phyloP scores from a whole-genome alignment of 2,113 vertebrate genomes.

The Notarius lentiginosus region DNA sequence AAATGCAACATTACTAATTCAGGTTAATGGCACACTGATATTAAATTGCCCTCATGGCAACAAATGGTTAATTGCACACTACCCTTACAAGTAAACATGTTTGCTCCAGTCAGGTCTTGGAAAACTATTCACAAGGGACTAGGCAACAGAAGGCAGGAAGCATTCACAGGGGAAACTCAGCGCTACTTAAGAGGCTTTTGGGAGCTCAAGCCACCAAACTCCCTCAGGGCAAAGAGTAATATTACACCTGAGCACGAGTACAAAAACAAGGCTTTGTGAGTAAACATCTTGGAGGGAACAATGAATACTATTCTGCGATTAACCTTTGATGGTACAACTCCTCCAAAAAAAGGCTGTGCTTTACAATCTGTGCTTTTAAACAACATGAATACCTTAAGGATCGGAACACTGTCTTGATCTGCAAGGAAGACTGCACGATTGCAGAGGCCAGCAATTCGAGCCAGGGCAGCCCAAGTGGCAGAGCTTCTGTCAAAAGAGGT shows the following conservation, averaged over 20 bases:
- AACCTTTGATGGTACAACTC: background rate
- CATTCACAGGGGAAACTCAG: background rate
- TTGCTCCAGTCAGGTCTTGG: background rate
- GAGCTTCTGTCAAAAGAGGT: constrained; percentile 83
- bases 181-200: constrained; percentile 24
- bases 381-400: constrained; percentile 76
- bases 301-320: background rate
- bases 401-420: constrained; percentile 76
- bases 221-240: constrained; percentile 12
- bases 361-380: background rate
- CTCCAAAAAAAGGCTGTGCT: background rate
- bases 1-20: background rate
- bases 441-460: constrained; percentile 80
- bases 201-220: constrained; percentile 1
- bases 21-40: background rate
- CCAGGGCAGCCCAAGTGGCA: constrained; percentile 77
- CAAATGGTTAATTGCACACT: background rate
- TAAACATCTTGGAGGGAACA: background rate
- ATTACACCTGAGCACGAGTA: background rate
- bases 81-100: background rate
- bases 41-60: background rate
- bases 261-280: constrained; percentile 41
- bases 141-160: background rate
- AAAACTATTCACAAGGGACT: background rate
- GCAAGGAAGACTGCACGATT: constrained; percentile 83